phyloP scores from a whole-genome alignment of 2,797 vertebrate species.

The Oreortyx pictus region DNA sequence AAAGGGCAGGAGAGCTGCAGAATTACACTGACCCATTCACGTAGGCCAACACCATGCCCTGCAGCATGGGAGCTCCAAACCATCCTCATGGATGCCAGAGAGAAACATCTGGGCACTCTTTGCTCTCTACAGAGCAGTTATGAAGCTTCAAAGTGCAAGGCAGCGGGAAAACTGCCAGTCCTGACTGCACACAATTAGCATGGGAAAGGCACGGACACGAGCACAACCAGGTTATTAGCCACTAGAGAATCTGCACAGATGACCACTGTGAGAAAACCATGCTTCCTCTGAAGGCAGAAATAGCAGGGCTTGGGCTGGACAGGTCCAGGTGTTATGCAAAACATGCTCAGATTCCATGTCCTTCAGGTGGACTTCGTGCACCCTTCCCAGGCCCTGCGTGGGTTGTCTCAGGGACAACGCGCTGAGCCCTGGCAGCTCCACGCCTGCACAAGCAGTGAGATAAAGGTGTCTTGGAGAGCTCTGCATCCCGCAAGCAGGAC shows the following conservation, averaged over 20 bases:
- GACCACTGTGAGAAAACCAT: no score
- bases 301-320: neutral
- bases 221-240: neutral
- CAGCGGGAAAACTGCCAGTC: neutral
- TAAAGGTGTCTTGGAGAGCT: neutral
- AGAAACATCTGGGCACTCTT: neutral
- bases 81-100: neutral
- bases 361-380: neutral
- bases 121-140: neutral
- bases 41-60: no score
- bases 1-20: neutral
- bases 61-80: neutral
- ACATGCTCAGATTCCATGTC: no score
- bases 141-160: neutral
- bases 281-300: fast-evolving
- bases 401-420: neutral
- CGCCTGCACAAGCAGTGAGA: neutral
- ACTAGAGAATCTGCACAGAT: neutral
- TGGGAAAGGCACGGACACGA: neutral
- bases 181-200: no score
- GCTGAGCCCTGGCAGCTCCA: neutral
- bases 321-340: neutral
- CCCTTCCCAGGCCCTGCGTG: fast-evolving
- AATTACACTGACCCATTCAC: neutral
- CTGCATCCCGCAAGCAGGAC: no score